A percentile compares a stretch with the other conserved stretches of the same genome.
Evolutionary conservation across 2,888 invertebrate genomes (phyloP).

Genomic region (Mythimna lalbum): DNA sequence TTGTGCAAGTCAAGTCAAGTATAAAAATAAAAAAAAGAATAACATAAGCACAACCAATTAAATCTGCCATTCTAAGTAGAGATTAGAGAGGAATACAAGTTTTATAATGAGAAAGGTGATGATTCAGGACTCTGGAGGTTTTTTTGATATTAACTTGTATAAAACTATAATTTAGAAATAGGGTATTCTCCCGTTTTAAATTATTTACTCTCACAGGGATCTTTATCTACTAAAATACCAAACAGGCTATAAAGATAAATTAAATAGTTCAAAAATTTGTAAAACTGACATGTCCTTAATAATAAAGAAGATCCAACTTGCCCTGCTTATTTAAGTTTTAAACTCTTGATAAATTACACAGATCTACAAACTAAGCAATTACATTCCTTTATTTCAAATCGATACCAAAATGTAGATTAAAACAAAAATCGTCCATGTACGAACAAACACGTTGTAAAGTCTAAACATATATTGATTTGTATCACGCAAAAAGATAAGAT

Average conservation of each 20-base stretch:
- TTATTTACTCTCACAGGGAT: neutral
- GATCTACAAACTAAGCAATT: neutral
- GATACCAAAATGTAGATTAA: slow-evolving; percentile 33
- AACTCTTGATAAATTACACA: neutral
- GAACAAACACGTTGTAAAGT: slow-evolving; percentile 32
- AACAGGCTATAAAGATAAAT: neutral
- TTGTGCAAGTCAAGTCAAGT: no score
- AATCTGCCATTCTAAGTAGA: neutral
- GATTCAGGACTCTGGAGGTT: neutral
- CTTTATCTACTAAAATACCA: neutral
- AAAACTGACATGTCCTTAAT: no score
- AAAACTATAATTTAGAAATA: neutral
- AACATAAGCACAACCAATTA: neutral
- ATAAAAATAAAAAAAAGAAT: no score
- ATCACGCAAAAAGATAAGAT: slow-evolving; percentile 55
- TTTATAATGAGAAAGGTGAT: neutral
- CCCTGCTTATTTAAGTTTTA: slow-evolving; percentile 6
- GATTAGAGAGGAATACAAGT: neutral
- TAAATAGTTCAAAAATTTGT: neutral
- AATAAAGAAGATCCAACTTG: slow-evolving; percentile 7
- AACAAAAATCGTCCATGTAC: slow-evolving; percentile 13
- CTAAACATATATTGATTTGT: slow-evolving; percentile 50
- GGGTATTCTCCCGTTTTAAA: neutral
- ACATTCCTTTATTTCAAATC: slow-evolving; percentile 7
- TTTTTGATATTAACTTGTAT: neutral